phyloP scores from a whole-genome alignment of 2,888 invertebrate genomes.

The Nymphalis urticae region DNA sequence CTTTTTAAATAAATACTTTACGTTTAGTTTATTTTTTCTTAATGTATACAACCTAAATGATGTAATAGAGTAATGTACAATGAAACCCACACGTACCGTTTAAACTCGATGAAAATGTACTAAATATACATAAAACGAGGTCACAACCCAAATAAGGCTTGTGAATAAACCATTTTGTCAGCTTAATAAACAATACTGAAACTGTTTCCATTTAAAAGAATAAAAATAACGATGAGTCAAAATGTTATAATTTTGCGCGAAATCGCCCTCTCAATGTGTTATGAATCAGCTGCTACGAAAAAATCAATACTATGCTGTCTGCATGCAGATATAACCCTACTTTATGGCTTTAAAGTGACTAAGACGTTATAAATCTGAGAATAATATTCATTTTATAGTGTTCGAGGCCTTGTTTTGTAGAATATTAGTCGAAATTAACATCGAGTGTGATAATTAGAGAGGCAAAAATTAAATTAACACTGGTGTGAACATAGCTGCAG shows the following conservation, averaged over 20 bases:
- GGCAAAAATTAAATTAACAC: slow-evolving; percentile 62
- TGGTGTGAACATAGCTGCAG: slow-evolving; percentile 63
- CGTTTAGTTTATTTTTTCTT: background rate
- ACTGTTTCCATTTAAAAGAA: slow-evolving; percentile 42
- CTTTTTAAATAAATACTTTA: too few relatives aligned
- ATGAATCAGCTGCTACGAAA: slow-evolving; percentile 72
- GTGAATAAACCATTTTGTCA: slow-evolving; percentile 15
- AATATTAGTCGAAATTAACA: slow-evolving; percentile 47
- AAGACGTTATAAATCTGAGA: slow-evolving; percentile 9
- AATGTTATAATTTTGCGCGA: slow-evolving; percentile 57
- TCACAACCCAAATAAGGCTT: slow-evolving; percentile 24
- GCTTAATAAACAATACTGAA: slow-evolving; percentile 21
- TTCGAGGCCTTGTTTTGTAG: slow-evolving; percentile 41
- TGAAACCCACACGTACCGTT: slow-evolving; percentile 26
- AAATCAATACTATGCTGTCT: slow-evolving; percentile 67
- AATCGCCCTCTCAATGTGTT: slow-evolving; percentile 46
- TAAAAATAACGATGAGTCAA: slow-evolving; percentile 69
- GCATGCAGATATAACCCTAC: slow-evolving; percentile 32
- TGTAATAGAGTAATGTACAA: slow-evolving; percentile 20
- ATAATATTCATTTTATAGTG: slow-evolving; percentile 14
- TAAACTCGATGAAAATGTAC: slow-evolving; percentile 12
- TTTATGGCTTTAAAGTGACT: background rate
- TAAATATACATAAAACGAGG: slow-evolving; percentile 20
- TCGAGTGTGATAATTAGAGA: slow-evolving; percentile 46
- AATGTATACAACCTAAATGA: slow-evolving; percentile 17